Percentiles rank a stretch among this genome's conserved stretches.
These are phyloP conservation scores for Otus sunia DNA, from an alignment of 2,113 vertebrate genomes.

Conservation along the genomic window DNA sequence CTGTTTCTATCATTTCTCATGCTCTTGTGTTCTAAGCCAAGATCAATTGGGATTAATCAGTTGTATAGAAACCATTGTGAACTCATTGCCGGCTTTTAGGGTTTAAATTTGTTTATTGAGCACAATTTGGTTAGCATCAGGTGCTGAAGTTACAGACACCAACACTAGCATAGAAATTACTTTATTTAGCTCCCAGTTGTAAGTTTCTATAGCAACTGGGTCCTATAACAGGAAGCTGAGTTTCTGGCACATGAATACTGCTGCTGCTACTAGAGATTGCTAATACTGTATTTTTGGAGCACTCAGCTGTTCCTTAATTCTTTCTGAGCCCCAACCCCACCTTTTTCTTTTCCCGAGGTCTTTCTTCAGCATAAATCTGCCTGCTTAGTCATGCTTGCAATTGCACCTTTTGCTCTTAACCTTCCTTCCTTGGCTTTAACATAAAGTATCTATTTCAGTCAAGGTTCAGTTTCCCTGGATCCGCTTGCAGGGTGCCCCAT, in stretches of 20 bases:
- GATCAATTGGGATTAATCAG: constrained; percentile 79
- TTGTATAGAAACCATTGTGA: constrained; percentile 72
- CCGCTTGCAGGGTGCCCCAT: neutral
- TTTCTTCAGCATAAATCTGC: constrained; percentile 27
- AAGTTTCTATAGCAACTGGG: constrained; percentile 83
- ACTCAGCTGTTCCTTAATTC: constrained; percentile 29
- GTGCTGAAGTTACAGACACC: constrained; percentile 76
- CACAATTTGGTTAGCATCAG: constrained; percentile 80
- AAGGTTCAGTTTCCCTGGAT: constrained; percentile 8
- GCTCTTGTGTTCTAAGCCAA: constrained; percentile 66
- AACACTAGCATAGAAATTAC: constrained; percentile 81
- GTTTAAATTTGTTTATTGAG: constrained; percentile 81
- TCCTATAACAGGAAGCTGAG: constrained; percentile 70
- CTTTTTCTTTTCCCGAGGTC: neutral
- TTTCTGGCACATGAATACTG: constrained; percentile 54
- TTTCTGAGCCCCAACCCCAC: neutral
- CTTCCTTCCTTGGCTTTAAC: neutral
- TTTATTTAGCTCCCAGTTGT: constrained; percentile 82
- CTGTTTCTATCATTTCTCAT: constrained; percentile 67
- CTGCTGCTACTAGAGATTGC: constrained; percentile 44
- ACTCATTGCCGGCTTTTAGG: constrained; percentile 71
- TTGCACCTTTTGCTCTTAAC: constrained; percentile 20
- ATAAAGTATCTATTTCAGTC: constrained; percentile 15
- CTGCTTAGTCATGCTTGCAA: constrained; percentile 63
- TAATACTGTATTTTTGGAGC: constrained; percentile 49